phyloP scores from a whole-genome alignment of 2,113 vertebrate genomes.

The Amazona vittata region DNA sequence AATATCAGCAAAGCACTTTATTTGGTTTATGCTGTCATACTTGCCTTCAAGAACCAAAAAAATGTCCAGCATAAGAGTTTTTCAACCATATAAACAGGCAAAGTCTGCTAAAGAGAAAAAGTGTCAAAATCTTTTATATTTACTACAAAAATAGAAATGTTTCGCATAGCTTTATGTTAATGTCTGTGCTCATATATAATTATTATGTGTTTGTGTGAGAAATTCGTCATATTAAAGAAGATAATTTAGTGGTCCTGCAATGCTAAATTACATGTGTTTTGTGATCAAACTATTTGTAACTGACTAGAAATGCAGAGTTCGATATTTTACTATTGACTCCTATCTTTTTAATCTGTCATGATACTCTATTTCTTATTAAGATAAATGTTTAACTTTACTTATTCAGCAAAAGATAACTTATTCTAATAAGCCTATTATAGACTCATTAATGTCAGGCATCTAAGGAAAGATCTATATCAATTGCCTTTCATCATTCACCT shows the following conservation, averaged over 20 bases:
- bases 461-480: not conserved
- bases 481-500: not conserved
- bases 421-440: not conserved
- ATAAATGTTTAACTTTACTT: not conserved
- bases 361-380: not conserved
- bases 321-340: not conserved
- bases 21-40: not conserved
- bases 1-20: not conserved
- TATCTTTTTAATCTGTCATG: not conserved
- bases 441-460: not conserved
- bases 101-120: not conserved
- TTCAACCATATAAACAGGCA: not conserved
- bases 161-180: not conserved
- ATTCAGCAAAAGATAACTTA: constrained; percentile 14
- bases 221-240: not conserved
- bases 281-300: not conserved
- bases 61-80: not conserved
- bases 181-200: not conserved
- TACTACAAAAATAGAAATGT: not conserved
- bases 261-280: not conserved
- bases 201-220: not conserved
- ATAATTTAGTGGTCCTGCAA: not conserved
- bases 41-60: not conserved
- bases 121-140: not conserved
- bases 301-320: not conserved